Evolutionary conservation across 2,888 invertebrate species (phyloP).

Genomic region (Malacosoma neustria): DNA sequence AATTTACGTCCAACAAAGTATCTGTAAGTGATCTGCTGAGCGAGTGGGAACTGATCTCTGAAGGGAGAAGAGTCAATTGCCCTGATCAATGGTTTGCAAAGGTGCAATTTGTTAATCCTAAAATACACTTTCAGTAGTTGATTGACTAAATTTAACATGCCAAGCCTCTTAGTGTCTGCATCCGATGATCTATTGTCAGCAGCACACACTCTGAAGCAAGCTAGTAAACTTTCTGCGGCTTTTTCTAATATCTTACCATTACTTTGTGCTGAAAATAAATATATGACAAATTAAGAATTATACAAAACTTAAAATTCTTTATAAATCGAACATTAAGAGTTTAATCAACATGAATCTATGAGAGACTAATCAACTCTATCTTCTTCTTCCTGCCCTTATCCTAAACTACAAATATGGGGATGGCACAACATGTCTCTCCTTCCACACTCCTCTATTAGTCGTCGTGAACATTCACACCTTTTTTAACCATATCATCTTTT

Average conservation of each 20-base stretch:
- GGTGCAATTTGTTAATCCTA: slow-evolving; percentile 90
- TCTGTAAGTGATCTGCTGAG: slow-evolving; percentile 96
- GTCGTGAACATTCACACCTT: too few relatives aligned
- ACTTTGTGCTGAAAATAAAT: slow-evolving; percentile 48
- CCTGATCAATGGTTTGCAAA: slow-evolving; percentile 95
- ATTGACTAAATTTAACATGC: slow-evolving; percentile 97
- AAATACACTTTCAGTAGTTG: slow-evolving; percentile 97
- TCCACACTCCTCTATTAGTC: too few relatives aligned
- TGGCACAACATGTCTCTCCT: too few relatives aligned
- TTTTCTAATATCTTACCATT: slow-evolving; percentile 88
- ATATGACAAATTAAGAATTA: too few relatives aligned
- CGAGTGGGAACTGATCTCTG: slow-evolving; percentile 91
- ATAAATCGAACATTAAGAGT: too few relatives aligned
- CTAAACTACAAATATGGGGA: too few relatives aligned
- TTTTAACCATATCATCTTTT: too few relatives aligned
- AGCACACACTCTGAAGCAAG: slow-evolving; percentile 95
- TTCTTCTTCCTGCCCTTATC: too few relatives aligned
- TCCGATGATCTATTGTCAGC: slow-evolving; percentile 94
- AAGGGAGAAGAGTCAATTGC: slow-evolving; percentile 95
- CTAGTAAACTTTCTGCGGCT: slow-evolving; percentile 94
- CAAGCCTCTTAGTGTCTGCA: slow-evolving; percentile 94
- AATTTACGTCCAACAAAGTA: slow-evolving; percentile 98
- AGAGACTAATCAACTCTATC: too few relatives aligned
- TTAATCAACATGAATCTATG: too few relatives aligned
- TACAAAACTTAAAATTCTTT: too few relatives aligned